phyloP scores from a whole-genome alignment of 2,888 invertebrate species.

The Hyposoter dolosus region DNA sequence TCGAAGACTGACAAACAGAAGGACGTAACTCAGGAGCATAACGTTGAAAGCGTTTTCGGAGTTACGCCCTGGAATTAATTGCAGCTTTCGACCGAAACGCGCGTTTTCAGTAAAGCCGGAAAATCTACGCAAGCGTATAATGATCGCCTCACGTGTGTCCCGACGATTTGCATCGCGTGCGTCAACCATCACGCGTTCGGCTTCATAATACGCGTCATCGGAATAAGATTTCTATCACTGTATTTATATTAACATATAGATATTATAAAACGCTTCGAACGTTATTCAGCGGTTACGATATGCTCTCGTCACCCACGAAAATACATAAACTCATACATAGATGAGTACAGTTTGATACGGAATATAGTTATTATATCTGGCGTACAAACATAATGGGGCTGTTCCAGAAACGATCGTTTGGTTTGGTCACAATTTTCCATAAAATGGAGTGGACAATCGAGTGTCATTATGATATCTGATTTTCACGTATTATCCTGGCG shows the following conservation, averaged over 20 bases:
- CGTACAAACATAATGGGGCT: not conserved
- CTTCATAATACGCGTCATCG: slow-evolving; percentile 53
- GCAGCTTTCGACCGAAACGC: not conserved
- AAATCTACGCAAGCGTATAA: slow-evolving; percentile 36
- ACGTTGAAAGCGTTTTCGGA: not conserved
- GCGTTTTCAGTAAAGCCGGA: not conserved
- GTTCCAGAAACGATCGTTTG: slow-evolving; percentile 15
- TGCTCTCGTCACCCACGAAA: slow-evolving; percentile 23
- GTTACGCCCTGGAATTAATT: not conserved
- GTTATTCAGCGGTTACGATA: slow-evolving; percentile 22
- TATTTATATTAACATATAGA: not conserved
- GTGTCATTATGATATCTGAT: slow-evolving; percentile 14
- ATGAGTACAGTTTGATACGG: not conserved
- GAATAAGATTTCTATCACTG: not conserved
- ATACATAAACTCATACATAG: slow-evolving; percentile 5
- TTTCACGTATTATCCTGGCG: not conserved
- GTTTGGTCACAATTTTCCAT: not conserved
- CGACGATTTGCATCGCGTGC: slow-evolving; percentile 28
- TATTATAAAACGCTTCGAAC: not conserved
- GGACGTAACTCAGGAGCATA: not conserved
- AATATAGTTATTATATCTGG: slow-evolving; percentile 20
- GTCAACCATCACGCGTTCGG: slow-evolving; percentile 43
- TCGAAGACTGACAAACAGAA: not conserved
- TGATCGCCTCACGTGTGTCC: slow-evolving; percentile 30
- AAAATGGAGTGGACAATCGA: slow-evolving; percentile 7